Conservation (phyloP, 1,140 invertebrate species). For the Delia radicum region DNA sequence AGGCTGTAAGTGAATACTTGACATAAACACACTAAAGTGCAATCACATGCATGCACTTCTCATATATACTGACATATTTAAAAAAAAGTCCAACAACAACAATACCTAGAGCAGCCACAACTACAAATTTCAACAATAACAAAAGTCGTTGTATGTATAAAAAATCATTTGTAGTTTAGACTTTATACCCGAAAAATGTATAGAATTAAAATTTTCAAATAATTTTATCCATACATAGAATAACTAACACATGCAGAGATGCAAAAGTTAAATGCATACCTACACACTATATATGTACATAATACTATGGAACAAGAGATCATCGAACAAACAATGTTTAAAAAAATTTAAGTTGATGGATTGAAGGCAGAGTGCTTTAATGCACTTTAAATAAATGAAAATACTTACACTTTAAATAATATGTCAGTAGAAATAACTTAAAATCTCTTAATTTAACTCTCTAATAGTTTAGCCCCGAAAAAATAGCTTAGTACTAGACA, state of each 20-base stretch:
- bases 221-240: no score
- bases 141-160: not conserved
- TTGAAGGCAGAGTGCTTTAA: no score
- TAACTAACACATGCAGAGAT: not conserved
- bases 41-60: slow-evolving; percentile 4
- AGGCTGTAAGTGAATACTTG: slow-evolving; percentile 20
- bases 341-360: no score
- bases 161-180: not conserved
- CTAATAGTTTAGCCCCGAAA: no score
- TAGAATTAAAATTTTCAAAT: not conserved
- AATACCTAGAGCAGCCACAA: not conserved
- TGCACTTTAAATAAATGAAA: no score
- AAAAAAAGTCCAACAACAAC: not conserved
- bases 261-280: no score
- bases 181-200: not conserved
- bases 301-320: not conserved
- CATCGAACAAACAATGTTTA: no score
- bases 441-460: no score
- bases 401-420: no score
- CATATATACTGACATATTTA: not conserved
- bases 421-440: no score
- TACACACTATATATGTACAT: not conserved
- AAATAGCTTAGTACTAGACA: no score
- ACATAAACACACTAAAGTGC: slow-evolving; percentile 19
- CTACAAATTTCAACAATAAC: not conserved